Evolutionary conservation across 2,888 invertebrate species (phyloP), one percentile per base, ranked within the genome.

Genomic region (Quadroppia sp.): DNA sequence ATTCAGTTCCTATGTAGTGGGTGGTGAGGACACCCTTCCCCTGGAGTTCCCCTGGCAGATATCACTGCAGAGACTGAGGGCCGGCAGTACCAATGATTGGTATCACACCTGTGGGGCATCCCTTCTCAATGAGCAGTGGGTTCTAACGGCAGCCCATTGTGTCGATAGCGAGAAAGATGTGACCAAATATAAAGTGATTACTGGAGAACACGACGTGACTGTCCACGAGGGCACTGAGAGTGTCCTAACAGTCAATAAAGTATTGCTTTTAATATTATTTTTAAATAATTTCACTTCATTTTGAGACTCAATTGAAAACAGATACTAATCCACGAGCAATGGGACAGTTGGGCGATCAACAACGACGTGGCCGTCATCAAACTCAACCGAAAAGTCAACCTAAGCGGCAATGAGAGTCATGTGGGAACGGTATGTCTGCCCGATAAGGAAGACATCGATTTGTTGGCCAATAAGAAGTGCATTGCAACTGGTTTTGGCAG

Each of bases 61-160:
- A 50, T 71, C 71, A n/a, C 48, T 71, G 6, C 71, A 53, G 25
- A 59, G 11, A n/a, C n/a, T n/a, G n/a, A n/a, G n/a, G n/a, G n/a
- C n/a, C 53, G 13, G 15, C 23, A n/a, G 50, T 7, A 15, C 64
- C 3, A 3, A 56, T 61, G 9, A 28, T 20, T 72, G 61, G 11
- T 70, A 13, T 42, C 61, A 9, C 61, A 25, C 72, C 11, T 72
- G 9, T 17, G 73, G 73, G 1, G 59, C 42, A 11, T 20, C 73
- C 25, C 40, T 73, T 25, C 23, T 73, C 2, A 69, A 67, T 32
- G 30, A 69, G 17, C 7, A 48, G 17, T 73, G 73, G 73, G 67
- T 73, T n/a, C 17, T 73, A 11, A 73, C 73, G 9, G 73, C 73
- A 28, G 61, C 73, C 48, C 73, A 73, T 53, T 73, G 73, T 32